Base-by-base conservation (phyloP, 2,797 vertebrate species). In the Rhynchonycteris naso region DNA sequence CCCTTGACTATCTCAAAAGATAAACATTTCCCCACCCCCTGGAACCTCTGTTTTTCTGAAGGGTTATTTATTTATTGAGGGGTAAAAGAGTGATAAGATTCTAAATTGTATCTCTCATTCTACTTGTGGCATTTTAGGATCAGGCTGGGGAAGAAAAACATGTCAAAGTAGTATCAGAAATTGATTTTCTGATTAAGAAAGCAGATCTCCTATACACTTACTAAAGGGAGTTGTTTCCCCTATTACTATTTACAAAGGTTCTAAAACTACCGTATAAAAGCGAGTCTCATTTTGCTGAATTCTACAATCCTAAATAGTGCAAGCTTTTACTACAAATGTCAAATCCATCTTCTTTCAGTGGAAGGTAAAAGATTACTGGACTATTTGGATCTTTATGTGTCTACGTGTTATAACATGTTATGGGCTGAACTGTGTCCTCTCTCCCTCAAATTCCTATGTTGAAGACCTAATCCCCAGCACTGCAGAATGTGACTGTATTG, bases 181-280 rank as follows among this genome's bases (percentile, higher is more conserved):
- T 76, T 59, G 72, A 86, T 59, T 94, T 93, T 79, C 87, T 85
- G 35, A 93, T 33, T 18, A 84, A 65, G 56, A 91, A 94, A 91
- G 65, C 43, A 54, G 13, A 61, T 59, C 56, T 91, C 86, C 16
- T 50, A 24, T 69, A 56, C 22, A 24, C 71, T 71, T 91, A 61
- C 63, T 75, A 94, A 83, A 93, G 26, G 82, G 52, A 68, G 26
- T 2, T 43, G 26, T n/a, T 93, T 91, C 91, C 88, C 66, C 30
- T 93, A 54, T 58, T 71, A 80, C n/a, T 87, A 63, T 86, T 97
- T 90, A 88, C 14, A 89, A 71, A 93, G 72, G 21, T 61, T 68
- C 43, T 92, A 84, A 93, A 88, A 89, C 71, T 52, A 88, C 82
- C 26, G 18, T 74, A 84, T 26, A 93, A 85, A 88, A 94, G 59